A percentile compares a stretch with the other conserved stretches of the same genome.
Evolutionary conservation across 2,113 vertebrate genomes (phyloP).

Genomic region (Nycticryphes semicollaris): DNA sequence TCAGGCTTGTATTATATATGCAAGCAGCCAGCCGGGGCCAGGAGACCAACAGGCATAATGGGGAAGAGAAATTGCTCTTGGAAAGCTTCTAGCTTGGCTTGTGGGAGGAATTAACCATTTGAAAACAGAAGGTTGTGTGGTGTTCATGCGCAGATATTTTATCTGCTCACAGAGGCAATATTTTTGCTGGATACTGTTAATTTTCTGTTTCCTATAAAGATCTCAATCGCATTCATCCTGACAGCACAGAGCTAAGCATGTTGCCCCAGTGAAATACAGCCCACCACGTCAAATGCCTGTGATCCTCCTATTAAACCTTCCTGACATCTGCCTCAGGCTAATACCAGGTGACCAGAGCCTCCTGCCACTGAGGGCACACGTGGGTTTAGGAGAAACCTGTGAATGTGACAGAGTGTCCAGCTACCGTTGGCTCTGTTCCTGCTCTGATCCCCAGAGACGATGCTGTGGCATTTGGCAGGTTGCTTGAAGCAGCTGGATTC

Average conservation of each 20-base stretch:
- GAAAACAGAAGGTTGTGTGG: not conserved
- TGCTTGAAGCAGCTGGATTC: conserved; percentile 26
- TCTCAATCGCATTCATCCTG: not conserved
- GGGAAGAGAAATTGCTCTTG: conserved; percentile 39
- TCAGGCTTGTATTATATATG: not conserved
- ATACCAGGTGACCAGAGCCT: not conserved
- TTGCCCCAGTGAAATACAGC: not conserved
- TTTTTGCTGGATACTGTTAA: not conserved
- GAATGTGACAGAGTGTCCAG: not conserved
- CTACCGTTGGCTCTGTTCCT: not conserved
- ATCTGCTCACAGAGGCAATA: not conserved
- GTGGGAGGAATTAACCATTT: conserved; percentile 21
- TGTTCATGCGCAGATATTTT: not conserved
- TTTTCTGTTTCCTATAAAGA: not conserved
- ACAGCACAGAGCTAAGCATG: not conserved
- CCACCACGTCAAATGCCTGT: not conserved
- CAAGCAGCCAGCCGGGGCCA: conserved; percentile 13
- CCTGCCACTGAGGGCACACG: not conserved
- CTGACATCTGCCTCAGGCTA: not conserved
- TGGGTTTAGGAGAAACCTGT: not conserved
- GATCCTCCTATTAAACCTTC: not conserved
- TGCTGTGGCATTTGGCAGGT: conserved; percentile 18
- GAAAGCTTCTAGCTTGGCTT: conserved; percentile 6
- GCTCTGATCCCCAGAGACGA: not conserved
- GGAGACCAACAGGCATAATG: not conserved